Base-by-base conservation (phyloP, 2,113 vertebrate genomes). In the Alligator mississippiensis region DNA sequence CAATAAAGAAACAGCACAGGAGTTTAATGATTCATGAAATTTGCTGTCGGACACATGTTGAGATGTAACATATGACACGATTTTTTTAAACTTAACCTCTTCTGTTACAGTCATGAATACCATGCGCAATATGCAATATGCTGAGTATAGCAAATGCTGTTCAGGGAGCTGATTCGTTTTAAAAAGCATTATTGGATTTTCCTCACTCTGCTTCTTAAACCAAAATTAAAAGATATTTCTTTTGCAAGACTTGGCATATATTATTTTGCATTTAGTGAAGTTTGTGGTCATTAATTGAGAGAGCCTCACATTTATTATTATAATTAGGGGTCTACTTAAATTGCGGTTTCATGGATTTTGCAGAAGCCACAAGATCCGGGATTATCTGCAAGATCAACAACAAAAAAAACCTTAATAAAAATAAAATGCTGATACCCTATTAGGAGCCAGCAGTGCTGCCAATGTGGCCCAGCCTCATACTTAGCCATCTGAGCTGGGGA, bases 141-240 rank as follows among this genome's bases (percentile, higher is more conserved):
- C 93, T 96, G 93, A 96, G 78, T 80, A 70, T 70, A 93, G 87
- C 82, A 95, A 95, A 95, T 84, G 25, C 24, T 84, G 30, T 55
- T 80, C 25, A 94, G 57, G 85, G 61, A 88, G 25, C 27, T 80
- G 58, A 30, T 91, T 30, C 59, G 13, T 90, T 88, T 89, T 76
- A 94, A 96, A 92, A 60, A 70, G 24, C 76, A 5, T 12, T 82
- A 16, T 90, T 66, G 61, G 75, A 85, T 93, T 95, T 94, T 87
- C 89, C 68, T 77, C 57, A 74, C 77, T 77, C 11, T 94, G 57
- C 62, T 95, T 94, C 89, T 87, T 58, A 60, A n/a, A 81, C 38
- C 11, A 72, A 85, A 38, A 82, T 63, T 57, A 18, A 70, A 77
- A 87, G 30, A 0, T 38, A 3, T 2, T 78, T 80, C 28, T 89